A percentile compares a stretch with the other conserved stretches of the same genome.
phyloP scores from a whole-genome alignment of 2,888 invertebrate species.

The Pegoplata infirma region DNA sequence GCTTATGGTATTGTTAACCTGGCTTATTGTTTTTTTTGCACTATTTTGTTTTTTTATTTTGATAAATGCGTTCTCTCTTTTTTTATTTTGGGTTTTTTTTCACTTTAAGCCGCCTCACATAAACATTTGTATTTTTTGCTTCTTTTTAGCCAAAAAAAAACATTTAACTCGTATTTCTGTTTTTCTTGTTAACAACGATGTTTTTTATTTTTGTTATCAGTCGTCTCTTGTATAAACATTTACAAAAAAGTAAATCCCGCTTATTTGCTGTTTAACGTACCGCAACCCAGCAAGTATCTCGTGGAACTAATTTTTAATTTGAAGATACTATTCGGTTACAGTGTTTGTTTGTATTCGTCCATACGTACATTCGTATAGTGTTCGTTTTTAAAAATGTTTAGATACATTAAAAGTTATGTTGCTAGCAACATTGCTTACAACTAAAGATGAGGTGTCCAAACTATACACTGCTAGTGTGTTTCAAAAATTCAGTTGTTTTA shows the following conservation, averaged over 20 bases:
- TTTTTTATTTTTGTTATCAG: neutral
- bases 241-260: neutral
- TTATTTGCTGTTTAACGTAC: slow-evolving; percentile 51
- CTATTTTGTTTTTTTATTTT: slow-evolving; percentile 35
- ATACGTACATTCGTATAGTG: neutral
- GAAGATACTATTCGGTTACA: slow-evolving; percentile 40
- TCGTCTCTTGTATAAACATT: too few species aligned
- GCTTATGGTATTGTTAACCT: slow-evolving; percentile 38
- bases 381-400: slow-evolving; percentile 16
- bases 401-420: slow-evolving; percentile 31
- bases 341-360: slow-evolving; percentile 19
- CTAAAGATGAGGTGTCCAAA: slow-evolving; percentile 35
- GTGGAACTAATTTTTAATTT: slow-evolving; percentile 63
- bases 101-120: slow-evolving; percentile 37
- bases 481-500: too few species aligned
- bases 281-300: slow-evolving; percentile 65
- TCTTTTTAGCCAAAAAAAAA: slow-evolving; percentile 17
- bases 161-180: slow-evolving; percentile 17
- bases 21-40: slow-evolving; percentile 29
- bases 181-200: slow-evolving; percentile 14
- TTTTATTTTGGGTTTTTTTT: slow-evolving; percentile 13
- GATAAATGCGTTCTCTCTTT: slow-evolving; percentile 35
- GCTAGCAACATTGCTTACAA: neutral
- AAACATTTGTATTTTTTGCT: slow-evolving; percentile 29
- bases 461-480: too few species aligned